Evolutionary conservation across 2,797 vertebrate genomes (phyloP).

Genomic region (Neoniphon sammara): DNA sequence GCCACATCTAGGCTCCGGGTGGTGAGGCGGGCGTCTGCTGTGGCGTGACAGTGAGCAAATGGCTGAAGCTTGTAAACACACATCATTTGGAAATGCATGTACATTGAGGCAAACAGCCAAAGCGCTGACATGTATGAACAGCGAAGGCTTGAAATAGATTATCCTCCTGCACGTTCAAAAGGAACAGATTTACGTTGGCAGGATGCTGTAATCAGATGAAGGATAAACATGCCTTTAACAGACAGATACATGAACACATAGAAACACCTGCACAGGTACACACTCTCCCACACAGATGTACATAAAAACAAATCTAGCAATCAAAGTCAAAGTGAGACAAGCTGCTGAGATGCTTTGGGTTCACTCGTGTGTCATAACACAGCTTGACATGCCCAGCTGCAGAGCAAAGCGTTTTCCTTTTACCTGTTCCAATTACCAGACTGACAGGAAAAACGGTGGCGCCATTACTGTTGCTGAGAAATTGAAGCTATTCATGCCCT

Average conservation of each 20-base stretch:
- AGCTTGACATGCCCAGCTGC: conserved; percentile 8
- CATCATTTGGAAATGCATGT: neutral
- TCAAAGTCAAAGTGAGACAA: conserved; percentile 23
- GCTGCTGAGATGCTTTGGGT: conserved; percentile 1
- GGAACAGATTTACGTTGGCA: neutral
- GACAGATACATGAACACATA: neutral
- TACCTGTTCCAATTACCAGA: conserved; percentile 62
- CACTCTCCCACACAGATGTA: neutral
- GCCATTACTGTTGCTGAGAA: conserved; percentile 47
- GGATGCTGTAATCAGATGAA: neutral
- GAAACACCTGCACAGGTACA: neutral
- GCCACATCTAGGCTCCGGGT: conserved; percentile 9
- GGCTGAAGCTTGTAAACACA: conserved; percentile 20
- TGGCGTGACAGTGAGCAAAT: neutral
- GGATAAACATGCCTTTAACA: neutral
- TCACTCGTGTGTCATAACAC: conserved; percentile 24
- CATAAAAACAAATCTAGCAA: conserved; percentile 17
- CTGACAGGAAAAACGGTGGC: conserved; percentile 55
- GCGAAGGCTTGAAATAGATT: neutral
- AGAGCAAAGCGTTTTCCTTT: conserved; percentile 36
- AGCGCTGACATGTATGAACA: neutral
- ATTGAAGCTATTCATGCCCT: conserved; percentile 47
- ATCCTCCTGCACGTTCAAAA: neutral
- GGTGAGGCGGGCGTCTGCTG: neutral
- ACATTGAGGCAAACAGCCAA: neutral